These are phyloP conservation scores for Amyelois transitella DNA, from an alignment of 1,140 invertebrate genomes.

Conservation along the genomic window DNA sequence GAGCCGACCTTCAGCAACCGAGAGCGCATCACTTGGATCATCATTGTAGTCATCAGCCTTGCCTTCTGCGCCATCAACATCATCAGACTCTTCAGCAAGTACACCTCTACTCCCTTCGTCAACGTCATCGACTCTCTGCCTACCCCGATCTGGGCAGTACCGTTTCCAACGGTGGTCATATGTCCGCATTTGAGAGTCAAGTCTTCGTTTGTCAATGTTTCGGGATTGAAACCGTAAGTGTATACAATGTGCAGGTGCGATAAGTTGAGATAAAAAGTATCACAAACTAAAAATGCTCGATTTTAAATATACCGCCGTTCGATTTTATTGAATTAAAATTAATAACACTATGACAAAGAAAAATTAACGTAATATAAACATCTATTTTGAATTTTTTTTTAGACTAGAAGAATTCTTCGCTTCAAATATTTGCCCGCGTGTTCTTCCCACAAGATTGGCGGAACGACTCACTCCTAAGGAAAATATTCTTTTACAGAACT, in stretches of 20 bases:
- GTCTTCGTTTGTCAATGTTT: slow-evolving; percentile 31
- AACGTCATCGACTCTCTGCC: slow-evolving; percentile 64
- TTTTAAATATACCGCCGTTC: too few species aligned
- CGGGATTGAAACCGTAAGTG: slow-evolving; percentile 37
- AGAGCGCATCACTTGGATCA: slow-evolving; percentile 51
- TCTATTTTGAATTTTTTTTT: slow-evolving; percentile 19
- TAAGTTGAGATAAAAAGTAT: too few species aligned
- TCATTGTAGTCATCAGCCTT: slow-evolving; percentile 54
- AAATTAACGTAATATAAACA: too few species aligned
- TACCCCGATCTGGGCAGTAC: slow-evolving; percentile 66
- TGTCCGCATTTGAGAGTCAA: slow-evolving; percentile 65
- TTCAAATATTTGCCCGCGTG: slow-evolving; percentile 56
- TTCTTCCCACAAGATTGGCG: slow-evolving; percentile 30
- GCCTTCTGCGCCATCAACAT: slow-evolving; percentile 54
- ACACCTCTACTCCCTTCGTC: slow-evolving; percentile 58
- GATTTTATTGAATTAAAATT: too few species aligned
- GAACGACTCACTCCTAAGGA: slow-evolving; percentile 25
- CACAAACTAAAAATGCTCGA: too few species aligned
- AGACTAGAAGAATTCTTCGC: slow-evolving; percentile 52
- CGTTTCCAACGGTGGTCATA: slow-evolving; percentile 61
- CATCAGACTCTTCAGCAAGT: slow-evolving; percentile 48
- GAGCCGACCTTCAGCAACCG: slow-evolving; percentile 48
- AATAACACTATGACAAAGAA: too few species aligned
- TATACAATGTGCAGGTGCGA: not conserved
- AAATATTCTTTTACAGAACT: slow-evolving; percentile 31